Evolutionary conservation across 64 coral and sea anemone species (phyloP).

Genomic region (Acropora tenuis): DNA sequence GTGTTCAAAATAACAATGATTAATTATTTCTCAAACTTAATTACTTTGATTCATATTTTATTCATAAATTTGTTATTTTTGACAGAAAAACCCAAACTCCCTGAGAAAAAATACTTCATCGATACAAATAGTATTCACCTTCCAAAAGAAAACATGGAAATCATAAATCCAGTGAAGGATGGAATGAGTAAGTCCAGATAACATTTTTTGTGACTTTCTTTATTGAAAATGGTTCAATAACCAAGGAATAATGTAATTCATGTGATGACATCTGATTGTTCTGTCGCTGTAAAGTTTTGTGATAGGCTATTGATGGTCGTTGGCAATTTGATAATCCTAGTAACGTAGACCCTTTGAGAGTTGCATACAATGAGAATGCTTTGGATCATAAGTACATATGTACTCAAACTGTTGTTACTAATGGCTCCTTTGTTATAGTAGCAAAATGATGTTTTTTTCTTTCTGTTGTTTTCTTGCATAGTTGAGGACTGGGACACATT

Average conservation of each 20-base stretch:
- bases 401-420: too few species aligned
- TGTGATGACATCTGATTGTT: too few species aligned
- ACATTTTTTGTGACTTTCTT: not conserved
- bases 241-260: too few species aligned
- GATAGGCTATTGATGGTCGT: too few species aligned
- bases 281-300: too few species aligned
- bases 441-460: not conserved
- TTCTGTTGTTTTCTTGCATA: constrained; percentile 15
- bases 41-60: not conserved
- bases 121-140: constrained; percentile 89
- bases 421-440: not conserved
- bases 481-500: constrained; percentile 99
- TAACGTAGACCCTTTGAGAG: too few species aligned
- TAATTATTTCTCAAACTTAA: not conserved
- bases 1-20: too few species aligned
- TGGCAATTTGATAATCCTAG: too few species aligned
- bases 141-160: constrained; percentile 89
- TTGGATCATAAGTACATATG: too few species aligned
- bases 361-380: too few species aligned
- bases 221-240: too few species aligned
- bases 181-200: constrained; percentile 83
- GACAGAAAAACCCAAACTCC: constrained; percentile 79
- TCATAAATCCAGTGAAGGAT: constrained; percentile 91
- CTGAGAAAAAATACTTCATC: constrained; percentile 86
- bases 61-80: not conserved